Evolutionary conservation across 2,888 invertebrate species (phyloP), one percentile per base, ranked within the genome.

Genomic region (Lumbricus terrestris): DNA sequence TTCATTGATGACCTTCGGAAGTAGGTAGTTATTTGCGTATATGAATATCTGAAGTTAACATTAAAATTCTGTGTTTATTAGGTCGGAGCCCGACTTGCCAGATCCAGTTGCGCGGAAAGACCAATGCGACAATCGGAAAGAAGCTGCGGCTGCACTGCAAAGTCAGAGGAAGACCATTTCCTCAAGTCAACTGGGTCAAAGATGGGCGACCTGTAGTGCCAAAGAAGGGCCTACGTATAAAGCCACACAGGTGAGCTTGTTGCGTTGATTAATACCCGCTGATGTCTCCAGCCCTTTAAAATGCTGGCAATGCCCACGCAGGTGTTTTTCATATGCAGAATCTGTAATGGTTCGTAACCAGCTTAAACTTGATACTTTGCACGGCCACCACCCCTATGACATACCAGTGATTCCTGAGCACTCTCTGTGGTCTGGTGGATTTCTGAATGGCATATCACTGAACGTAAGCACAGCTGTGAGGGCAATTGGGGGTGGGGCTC

Each of bases 291-390:
- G 18, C 18, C 37, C 85, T 11, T 34, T 85, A 35, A 23, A 85
- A 3, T 11, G 69, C 69, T n/a, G n/a, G 29, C 69, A n/a, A n/a
- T n/a, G 69, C 69, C 69, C 1, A 15, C 54, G 23, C 23, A 8
- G 69, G 29, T n/a, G 69, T 85, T 20, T n/a, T 85, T 85, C 85
- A 85, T 85, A 85, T 85, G 85, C 85, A 85, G 29, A 85, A 85
- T 20, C 34, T 85, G 37, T 35, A 85, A 85, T 23, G 33, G 35
- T 85, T 85, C 20, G 34, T 85, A 85, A 85, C 37, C 35, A 85
- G 37, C 85, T 23, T n/a, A 85, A 85, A 85, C n/a, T 35, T 33
- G 34, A 85, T 85, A 85, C 35, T 85, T 29, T 1, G 23, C 37
- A 20, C 37, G 85, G 23, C 47, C 47, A 23, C 18, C 47, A 13